phyloP scores from a whole-genome alignment of 2,113 vertebrate species.

The Diphyllodes magnificus region DNA sequence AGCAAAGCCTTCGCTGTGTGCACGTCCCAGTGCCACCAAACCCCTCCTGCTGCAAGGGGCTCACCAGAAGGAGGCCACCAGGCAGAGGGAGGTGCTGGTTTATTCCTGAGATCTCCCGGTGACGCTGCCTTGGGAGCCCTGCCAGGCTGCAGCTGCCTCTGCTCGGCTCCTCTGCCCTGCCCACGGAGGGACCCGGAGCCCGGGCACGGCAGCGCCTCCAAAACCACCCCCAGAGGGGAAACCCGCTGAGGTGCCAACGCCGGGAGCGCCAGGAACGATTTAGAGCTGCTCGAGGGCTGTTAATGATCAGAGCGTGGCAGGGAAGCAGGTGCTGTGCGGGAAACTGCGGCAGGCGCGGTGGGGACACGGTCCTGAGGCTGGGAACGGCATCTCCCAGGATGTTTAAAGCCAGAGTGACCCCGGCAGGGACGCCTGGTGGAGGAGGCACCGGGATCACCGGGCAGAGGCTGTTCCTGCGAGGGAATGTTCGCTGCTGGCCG shows the following conservation, averaged over 20 bases:
- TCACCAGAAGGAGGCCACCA: not conserved
- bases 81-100: not conserved
- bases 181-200: rapidly evolving
- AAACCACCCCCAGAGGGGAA: not conserved
- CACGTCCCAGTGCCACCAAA: not conserved
- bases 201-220: not conserved
- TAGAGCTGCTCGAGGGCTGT: rapidly evolving
- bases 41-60: not conserved
- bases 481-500: rapidly evolving
- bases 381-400: rapidly evolving
- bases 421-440: rapidly evolving
- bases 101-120: not conserved
- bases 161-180: not conserved
- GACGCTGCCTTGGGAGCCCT: not conserved
- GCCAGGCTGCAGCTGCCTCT: not conserved
- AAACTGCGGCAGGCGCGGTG: too few species aligned
- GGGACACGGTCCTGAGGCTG: rapidly evolving
- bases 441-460: rapidly evolving
- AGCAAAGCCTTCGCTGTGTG: not conserved
- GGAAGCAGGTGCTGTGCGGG: rapidly evolving
- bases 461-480: rapidly evolving
- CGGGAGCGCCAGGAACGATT: not conserved
- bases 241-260: rapidly evolving
- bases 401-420: rapidly evolving
- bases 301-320: rapidly evolving